These are phyloP conservation scores for Zosterops hypoxanthus DNA, from an alignment of 2,113 vertebrate genomes.

Conservation along the genomic window DNA sequence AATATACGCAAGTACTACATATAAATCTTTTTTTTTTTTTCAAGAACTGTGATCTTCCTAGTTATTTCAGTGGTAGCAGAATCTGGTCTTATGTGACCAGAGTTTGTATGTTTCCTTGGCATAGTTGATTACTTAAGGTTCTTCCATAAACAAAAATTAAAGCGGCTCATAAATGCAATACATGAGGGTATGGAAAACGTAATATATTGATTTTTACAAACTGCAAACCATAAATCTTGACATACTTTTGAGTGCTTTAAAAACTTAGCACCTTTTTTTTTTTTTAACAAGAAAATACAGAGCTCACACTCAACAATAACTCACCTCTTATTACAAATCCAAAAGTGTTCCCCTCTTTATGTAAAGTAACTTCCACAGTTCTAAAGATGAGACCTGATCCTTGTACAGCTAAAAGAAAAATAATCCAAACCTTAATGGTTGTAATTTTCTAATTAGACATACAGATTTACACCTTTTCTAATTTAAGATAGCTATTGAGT, in stretches of 20 bases:
- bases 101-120: background rate
- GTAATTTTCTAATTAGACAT: background rate
- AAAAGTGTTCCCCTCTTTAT: constrained; percentile 98
- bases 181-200: background rate
- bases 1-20: background rate
- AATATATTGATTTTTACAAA: background rate
- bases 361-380: constrained; percentile 94
- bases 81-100: background rate
- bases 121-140: background rate
- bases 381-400: constrained; percentile 94
- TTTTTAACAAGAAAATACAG: background rate
- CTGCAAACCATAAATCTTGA: background rate
- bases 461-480: background rate
- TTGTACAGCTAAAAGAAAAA: constrained; percentile 82
- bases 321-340: constrained; percentile 97
- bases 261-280: background rate
- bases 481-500: background rate
- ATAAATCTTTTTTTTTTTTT: background rate
- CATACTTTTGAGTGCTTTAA: background rate
- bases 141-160: background rate
- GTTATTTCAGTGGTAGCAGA: background rate
- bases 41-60: background rate
- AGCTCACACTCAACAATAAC: constrained; percentile 7
- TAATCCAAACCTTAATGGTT: background rate
- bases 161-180: background rate